Percentiles rank a stretch among this genome's conserved stretches.
Evolutionary conservation across 2,888 invertebrate species (phyloP).

Genomic region (Scaptomyza parva): DNA sequence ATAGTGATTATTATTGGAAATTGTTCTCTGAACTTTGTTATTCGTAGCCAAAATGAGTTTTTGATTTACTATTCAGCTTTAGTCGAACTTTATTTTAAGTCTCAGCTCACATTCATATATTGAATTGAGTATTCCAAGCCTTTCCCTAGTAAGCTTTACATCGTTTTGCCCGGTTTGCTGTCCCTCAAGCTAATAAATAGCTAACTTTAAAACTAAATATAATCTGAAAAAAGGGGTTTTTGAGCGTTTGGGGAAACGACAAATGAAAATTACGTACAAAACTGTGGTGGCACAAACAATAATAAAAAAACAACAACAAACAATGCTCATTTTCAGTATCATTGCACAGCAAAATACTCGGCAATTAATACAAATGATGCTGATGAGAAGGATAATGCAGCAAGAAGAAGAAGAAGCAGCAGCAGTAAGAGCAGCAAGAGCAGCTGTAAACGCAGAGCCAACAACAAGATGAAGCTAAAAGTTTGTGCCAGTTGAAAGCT

Average conservation of each 20-base stretch:
- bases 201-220: constrained; percentile 25
- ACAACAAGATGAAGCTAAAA: constrained; percentile 45
- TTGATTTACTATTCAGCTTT: too few species aligned
- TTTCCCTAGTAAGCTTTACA: neutral
- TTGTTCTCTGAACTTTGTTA: neutral
- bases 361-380: constrained; percentile 80
- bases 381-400: constrained; percentile 67
- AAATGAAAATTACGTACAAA: constrained; percentile 56
- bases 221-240: constrained; percentile 26
- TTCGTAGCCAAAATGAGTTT: neutral
- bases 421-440: constrained; percentile 6
- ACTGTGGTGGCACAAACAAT: constrained; percentile 37
- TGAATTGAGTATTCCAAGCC: neutral
- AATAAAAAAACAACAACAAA: neutral
- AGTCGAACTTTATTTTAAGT: neutral
- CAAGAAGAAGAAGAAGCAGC: constrained; percentile 7
- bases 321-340: constrained; percentile 71
- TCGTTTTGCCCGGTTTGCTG: neutral
- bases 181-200: constrained; percentile 8
- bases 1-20: neutral
- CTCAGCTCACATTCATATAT: too few species aligned
- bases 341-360: constrained; percentile 75
- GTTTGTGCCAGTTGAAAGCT: constrained; percentile 36
- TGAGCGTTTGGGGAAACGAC: constrained; percentile 35
- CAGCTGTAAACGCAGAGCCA: neutral